phyloP scores from a whole-genome alignment of 2,113 vertebrate species.

The Sphaerodactylus townsendi region DNA sequence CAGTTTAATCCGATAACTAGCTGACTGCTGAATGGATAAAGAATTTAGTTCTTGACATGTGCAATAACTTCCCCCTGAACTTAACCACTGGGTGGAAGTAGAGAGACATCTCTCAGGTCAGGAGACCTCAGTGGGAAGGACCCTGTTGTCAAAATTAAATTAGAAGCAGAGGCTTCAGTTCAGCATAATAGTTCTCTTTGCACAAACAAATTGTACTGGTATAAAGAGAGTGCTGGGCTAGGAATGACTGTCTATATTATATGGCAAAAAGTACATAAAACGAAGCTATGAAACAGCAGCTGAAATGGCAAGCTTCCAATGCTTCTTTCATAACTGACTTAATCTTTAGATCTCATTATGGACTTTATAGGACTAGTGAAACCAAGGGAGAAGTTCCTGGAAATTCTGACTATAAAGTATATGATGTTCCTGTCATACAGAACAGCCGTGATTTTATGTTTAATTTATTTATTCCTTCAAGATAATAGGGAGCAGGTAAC shows the following conservation, averaged over 20 bases:
- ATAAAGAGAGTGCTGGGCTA: constrained; percentile 4
- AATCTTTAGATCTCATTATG: background rate
- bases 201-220: background rate
- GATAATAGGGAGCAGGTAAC: background rate
- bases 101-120: constrained; percentile 1
- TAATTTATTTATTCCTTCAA: background rate
- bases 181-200: background rate
- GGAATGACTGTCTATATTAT: constrained; percentile 31
- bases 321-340: background rate
- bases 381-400: background rate
- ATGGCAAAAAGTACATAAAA: constrained; percentile 30
- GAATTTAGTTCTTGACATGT: background rate
- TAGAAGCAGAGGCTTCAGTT: constrained; percentile 11
- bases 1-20: background rate
- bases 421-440: background rate
- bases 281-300: background rate
- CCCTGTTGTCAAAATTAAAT: constrained; percentile 1
- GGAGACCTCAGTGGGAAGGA: background rate
- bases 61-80: background rate
- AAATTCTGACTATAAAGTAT: too few relatives aligned
- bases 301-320: background rate
- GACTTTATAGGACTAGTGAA: background rate
- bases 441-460: background rate
- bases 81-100: constrained; percentile 11
- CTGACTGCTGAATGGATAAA: background rate